Percentiles rank a stretch among this genome's conserved stretches.
Conservation (phyloP, 2,888 invertebrate genomes). For the Nebria brevicollis region DNA sequence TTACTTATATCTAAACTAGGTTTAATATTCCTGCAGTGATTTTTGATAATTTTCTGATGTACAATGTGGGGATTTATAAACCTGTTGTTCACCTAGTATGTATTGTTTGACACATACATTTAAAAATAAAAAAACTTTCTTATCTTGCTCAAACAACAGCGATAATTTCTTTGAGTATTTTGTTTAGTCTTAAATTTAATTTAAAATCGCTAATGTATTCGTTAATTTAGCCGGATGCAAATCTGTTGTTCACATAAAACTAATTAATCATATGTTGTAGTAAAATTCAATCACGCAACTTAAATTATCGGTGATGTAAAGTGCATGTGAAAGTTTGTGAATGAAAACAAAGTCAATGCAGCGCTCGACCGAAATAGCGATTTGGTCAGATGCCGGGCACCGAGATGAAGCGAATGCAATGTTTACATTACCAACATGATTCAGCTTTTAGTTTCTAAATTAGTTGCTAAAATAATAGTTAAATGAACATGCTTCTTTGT, state of each 20-base stretch:
- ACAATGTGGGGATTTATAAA: not conserved
- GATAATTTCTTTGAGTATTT: too few relatives aligned
- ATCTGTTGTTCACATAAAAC: not conserved
- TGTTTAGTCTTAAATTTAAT: too few relatives aligned
- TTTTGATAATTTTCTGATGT: not conserved
- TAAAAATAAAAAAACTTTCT: too few relatives aligned
- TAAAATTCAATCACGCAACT: conserved; percentile 20
- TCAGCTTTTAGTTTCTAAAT: too few relatives aligned
- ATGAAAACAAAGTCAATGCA: conserved; percentile 19
- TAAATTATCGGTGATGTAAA: conserved; percentile 9
- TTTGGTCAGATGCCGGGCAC: conserved; percentile 4
- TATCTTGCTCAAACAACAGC: too few relatives aligned
- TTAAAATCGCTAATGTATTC: too few relatives aligned
- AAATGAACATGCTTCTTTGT: too few relatives aligned
- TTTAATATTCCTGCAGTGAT: too few relatives aligned
- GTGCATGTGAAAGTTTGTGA: not conserved
- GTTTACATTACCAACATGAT: too few relatives aligned
- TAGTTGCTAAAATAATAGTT: too few relatives aligned
- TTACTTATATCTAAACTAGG: too few relatives aligned
- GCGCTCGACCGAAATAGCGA: conserved; percentile 22
- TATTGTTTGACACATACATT: too few relatives aligned
- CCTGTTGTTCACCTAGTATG: conserved; percentile 27
- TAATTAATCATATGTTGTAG: not conserved
- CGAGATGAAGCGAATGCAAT: conserved; percentile 18
- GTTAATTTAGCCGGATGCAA: not conserved